Evolutionary conservation across 2,888 invertebrate species (phyloP).

Genomic region (Scaptomyza polygonia): DNA sequence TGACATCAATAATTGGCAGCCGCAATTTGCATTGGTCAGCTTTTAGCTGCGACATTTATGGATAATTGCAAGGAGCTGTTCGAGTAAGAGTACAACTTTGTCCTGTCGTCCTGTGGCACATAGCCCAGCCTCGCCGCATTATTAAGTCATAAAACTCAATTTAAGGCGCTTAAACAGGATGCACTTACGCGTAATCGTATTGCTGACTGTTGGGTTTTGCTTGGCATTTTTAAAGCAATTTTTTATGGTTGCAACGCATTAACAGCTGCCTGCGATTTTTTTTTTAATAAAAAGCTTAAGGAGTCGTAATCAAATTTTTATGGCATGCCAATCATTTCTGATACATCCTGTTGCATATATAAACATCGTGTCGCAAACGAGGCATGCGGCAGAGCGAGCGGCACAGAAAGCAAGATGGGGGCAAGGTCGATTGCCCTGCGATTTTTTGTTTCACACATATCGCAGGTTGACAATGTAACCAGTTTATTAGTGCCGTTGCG

Average conservation of each 20-base stretch:
- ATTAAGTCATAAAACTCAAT: constrained; percentile 74
- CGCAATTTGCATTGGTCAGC: constrained; percentile 22
- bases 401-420: too few species aligned
- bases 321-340: constrained; percentile 55
- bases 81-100: neutral
- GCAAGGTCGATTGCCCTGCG: neutral
- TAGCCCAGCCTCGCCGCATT: constrained; percentile 38
- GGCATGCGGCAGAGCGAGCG: neutral
- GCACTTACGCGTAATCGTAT: constrained; percentile 62
- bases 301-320: constrained; percentile 36
- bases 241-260: constrained; percentile 19
- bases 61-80: constrained; percentile 36
- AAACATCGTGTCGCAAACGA: constrained; percentile 11
- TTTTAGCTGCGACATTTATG: constrained; percentile 23
- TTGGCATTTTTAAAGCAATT: constrained; percentile 38
- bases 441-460: constrained; percentile 32
- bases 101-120: neutral
- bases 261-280: constrained; percentile 3
- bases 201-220: constrained; percentile 41
- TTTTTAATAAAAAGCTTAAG: constrained; percentile 31
- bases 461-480: constrained; percentile 67
- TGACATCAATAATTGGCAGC: constrained; percentile 7
- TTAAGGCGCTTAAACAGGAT: constrained; percentile 59
- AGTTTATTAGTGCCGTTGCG: constrained; percentile 57
- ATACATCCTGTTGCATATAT: constrained; percentile 67